phyloP scores from a whole-genome alignment of 2,888 invertebrate species.

The Exocentrus adspersus region DNA sequence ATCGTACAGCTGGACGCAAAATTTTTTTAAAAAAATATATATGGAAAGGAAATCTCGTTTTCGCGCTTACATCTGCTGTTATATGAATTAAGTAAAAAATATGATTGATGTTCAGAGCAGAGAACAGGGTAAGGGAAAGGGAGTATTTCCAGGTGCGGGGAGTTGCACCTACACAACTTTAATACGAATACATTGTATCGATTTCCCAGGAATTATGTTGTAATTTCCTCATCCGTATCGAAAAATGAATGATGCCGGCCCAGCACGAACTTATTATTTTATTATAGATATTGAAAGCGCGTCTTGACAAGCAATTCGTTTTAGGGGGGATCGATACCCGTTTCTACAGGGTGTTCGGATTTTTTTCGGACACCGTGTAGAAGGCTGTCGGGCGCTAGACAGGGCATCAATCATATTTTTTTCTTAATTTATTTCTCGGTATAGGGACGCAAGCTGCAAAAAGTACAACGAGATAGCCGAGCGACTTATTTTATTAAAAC shows the following conservation, averaged over 20 bases:
- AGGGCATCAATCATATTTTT: slow-evolving; percentile 52
- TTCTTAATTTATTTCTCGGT: slow-evolving; percentile 43
- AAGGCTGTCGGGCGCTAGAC: slow-evolving; percentile 25
- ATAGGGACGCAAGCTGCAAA: slow-evolving; percentile 47
- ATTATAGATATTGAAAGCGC: too few species aligned
- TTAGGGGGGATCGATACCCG: slow-evolving; percentile 35
- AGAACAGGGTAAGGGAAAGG: too few species aligned
- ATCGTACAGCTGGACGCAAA: slow-evolving; percentile 6
- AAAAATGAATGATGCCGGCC: slow-evolving; percentile 62
- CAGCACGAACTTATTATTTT: slow-evolving; percentile 65
- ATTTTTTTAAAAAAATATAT: too few species aligned
- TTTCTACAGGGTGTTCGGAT: too few species aligned
- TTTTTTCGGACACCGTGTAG: too few species aligned
- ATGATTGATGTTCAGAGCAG: too few species aligned
- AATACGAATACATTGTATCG: slow-evolving; percentile 58
- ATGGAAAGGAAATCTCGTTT: too few species aligned
- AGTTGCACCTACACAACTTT: slow-evolving; percentile 57
- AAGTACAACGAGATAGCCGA: slow-evolving; percentile 53
- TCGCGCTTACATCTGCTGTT: too few species aligned
- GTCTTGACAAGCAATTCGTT: slow-evolving; percentile 63
- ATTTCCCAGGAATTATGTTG: slow-evolving; percentile 59
- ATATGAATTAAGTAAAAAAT: too few species aligned
- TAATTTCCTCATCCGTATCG: slow-evolving; percentile 63
- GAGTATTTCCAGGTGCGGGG: too few species aligned
- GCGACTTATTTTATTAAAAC: slow-evolving; percentile 61